Conservation (phyloP, 2,113 vertebrate genomes). For the Myodes glareolus region DNA sequence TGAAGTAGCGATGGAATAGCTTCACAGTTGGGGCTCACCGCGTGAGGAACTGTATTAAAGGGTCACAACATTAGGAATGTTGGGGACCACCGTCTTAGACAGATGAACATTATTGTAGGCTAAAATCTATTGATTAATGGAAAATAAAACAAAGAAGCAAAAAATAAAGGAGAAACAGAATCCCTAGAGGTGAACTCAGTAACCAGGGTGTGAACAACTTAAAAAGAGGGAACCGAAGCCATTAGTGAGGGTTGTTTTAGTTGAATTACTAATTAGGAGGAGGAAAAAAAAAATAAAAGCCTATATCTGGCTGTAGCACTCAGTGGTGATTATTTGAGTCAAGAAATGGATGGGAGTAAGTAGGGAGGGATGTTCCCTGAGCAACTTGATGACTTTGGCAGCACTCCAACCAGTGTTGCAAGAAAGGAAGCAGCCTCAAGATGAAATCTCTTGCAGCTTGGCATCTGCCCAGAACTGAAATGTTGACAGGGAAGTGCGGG, state of each 20-base stretch:
- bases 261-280: neutral
- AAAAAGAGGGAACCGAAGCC: neutral
- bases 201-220: neutral
- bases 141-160: slow-evolving; percentile 16
- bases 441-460: slow-evolving; percentile 85
- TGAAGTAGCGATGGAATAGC: neutral
- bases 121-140: neutral
- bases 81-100: neutral
- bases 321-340: slow-evolving; percentile 77
- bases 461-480: slow-evolving; percentile 74
- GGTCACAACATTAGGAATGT: neutral
- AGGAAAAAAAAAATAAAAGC: neutral
- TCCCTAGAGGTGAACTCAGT: neutral
- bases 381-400: slow-evolving; percentile 84
- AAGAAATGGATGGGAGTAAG: slow-evolving; percentile 78
- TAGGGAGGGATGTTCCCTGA: slow-evolving; percentile 77
- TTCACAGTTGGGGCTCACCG: neutral
- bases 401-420: slow-evolving; percentile 81
- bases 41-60: neutral
- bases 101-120: neutral
- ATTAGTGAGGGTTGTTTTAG: slow-evolving; percentile 1
- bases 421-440: slow-evolving; percentile 82
- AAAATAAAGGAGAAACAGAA: neutral
- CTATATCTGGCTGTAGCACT: slow-evolving; percentile 5
- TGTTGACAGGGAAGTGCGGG: slow-evolving; percentile 81